These are phyloP conservation scores for Plebejus anna DNA, from an alignment of 2,888 invertebrate genomes.

Conservation along the genomic window DNA sequence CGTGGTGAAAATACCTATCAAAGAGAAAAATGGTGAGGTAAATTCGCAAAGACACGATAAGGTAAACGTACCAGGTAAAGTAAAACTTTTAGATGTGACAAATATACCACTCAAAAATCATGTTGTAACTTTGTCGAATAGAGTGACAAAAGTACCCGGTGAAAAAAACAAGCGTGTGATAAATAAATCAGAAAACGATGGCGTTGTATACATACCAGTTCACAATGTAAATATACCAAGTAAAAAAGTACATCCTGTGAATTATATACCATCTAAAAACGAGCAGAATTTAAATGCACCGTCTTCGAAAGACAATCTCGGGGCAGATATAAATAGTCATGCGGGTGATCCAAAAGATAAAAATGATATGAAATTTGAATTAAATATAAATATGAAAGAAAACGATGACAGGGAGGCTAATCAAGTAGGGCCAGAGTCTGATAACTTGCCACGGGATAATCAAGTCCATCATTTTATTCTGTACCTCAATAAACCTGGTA, in stretches of 20 bases:
- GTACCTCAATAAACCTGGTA: background rate
- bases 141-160: background rate
- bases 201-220: too few species aligned
- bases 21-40: too few species aligned
- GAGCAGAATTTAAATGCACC: too few species aligned
- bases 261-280: too few species aligned
- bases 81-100: background rate
- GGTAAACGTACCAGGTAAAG: background rate
- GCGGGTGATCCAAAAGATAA: background rate
- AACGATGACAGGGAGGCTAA: background rate
- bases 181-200: too few species aligned
- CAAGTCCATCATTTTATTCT: constrained; percentile 1
- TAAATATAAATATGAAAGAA: background rate
- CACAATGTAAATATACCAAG: too few species aligned
- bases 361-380: background rate
- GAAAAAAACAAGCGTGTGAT: background rate
- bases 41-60: too few species aligned
- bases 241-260: too few species aligned
- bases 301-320: background rate
- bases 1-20: background rate
- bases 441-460: background rate
- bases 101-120: background rate
- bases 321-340: background rate
- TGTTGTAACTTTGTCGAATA: background rate
- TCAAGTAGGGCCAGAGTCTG: background rate